Base-by-base conservation (phyloP, 1,140 invertebrate species). In the Rhyacophila brunnea region DNA sequence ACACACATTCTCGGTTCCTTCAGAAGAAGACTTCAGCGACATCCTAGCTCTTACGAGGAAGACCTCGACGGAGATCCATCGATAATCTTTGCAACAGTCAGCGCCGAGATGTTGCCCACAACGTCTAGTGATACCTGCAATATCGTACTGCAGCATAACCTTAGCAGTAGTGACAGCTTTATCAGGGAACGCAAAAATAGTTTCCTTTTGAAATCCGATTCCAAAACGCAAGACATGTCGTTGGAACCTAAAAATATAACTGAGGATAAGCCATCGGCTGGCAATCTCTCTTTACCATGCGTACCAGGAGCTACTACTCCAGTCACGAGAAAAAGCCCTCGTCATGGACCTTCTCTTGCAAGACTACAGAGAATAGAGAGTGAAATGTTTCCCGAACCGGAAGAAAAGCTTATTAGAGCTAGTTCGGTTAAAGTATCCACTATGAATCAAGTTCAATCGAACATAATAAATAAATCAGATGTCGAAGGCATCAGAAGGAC, bases 1-100 rank as follows among this genome's bases (percentile, higher is more conserved):
- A 28, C 23, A 5, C 3, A 28, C 3, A 9, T 28, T 28, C 9
- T 28, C 3, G 23, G 23, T 5, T 28, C 23, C 23, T 28, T 28
- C 9, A 28, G 23, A 28, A 3, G 23, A 28, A 28, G 23, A 9
- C 43, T 62, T 13, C 53, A 62, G 28, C 40, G 60, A 14, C 60
- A 62, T 32, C 53, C 60, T 47, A 62, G 60, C 40, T 62, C 60
- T 3, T 62, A 55, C 36, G 60, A 62, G 28, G 14, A 32, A 19
- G 60, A 62, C 20, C 60, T 53, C 1, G 54, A 55, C 15, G 60
- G 57, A 17, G 51, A 56, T 15, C 35, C 52, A 7, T 34, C 53
- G 3, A 47, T 48, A 55, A 28, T 28, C 28, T 17, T 42, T 35
- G 7, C 42, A 57, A 32, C 44, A 9, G 20, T 20, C 34, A 15